Evolutionary conservation across 2,888 invertebrate genomes (phyloP).

Genomic region (Trissonchulus sp.): DNA sequence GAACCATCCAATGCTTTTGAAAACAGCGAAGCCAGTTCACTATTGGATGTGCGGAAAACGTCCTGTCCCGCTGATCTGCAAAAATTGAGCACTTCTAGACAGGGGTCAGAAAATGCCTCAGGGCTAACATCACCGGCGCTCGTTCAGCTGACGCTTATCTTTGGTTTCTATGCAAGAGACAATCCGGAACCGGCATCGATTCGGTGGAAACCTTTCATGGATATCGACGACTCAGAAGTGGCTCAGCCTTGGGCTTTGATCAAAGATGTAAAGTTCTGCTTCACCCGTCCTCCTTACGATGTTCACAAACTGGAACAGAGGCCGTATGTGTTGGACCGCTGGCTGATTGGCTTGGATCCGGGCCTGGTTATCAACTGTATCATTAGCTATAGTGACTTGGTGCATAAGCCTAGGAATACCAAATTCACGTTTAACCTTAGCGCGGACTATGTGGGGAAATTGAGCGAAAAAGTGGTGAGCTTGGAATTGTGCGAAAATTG

Average conservation of each 20-base stretch:
- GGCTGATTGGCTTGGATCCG: neutral
- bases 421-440: neutral
- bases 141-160: slow-evolving; percentile 3
- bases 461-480: slow-evolving; percentile 1
- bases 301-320: slow-evolving; percentile 25
- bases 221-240: slow-evolving; percentile 42
- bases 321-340: slow-evolving; percentile 9
- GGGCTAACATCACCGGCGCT: neutral
- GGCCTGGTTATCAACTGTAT: neutral
- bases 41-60: too few species aligned
- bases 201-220: slow-evolving; percentile 53
- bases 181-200: neutral
- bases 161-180: slow-evolving; percentile 16
- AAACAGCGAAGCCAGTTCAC: neutral
- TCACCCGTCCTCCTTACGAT: slow-evolving; percentile 37
- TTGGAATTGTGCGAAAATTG: neutral
- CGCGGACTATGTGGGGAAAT: neutral
- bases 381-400: slow-evolving; percentile 1
- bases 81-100: neutral
- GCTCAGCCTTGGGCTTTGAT: slow-evolving; percentile 43
- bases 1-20: too few species aligned
- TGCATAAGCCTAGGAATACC: slow-evolving; percentile 20
- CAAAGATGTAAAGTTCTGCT: slow-evolving; percentile 48
- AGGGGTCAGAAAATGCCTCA: too few species aligned
- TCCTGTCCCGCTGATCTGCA: neutral